Evolutionary conservation across 2,888 invertebrate species (phyloP).

Genomic region (Catotricha subobsoleta): DNA sequence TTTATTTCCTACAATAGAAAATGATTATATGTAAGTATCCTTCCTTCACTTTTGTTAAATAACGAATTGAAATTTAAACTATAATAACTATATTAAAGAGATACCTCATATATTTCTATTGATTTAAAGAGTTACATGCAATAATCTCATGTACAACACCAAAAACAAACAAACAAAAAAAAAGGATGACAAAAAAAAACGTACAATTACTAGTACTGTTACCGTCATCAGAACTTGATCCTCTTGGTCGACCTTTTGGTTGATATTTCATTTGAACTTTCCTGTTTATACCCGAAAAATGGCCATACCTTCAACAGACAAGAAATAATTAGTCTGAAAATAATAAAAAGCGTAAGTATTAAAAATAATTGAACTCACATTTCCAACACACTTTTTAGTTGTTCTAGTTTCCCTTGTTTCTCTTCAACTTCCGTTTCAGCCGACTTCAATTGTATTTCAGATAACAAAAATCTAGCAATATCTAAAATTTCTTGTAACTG

Average conservation of each 20-base stretch:
- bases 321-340: too few relatives aligned
- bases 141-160: not conserved
- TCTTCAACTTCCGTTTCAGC: conserved; percentile 89
- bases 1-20: too few relatives aligned
- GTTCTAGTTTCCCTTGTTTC: conserved; percentile 91
- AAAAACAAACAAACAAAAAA: conserved; percentile 1
- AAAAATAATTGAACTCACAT: conserved; percentile 47
- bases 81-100: not conserved
- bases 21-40: too few relatives aligned
- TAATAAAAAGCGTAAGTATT: too few relatives aligned
- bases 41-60: conserved; percentile 8
- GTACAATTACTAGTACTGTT: conserved; percentile 27
- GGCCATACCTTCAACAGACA: conserved; percentile 64
- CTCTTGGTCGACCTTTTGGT: conserved; percentile 78
- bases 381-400: conserved; percentile 95
- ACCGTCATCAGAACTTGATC: conserved; percentile 89
- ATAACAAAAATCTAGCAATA: conserved; percentile 75
- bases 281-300: conserved; percentile 98
- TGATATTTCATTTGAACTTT: conserved; percentile 99
- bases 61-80: conserved; percentile 6
- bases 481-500: conserved; percentile 96
- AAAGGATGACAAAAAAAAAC: conserved; percentile 9
- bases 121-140: not conserved
- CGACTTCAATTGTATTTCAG: conserved; percentile 74
- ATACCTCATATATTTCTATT: not conserved